A percentile compares a stretch with the other conserved stretches of the same genome.
Conservation (phyloP, 2,888 invertebrate genomes). For the Agonopterix heracliana region DNA sequence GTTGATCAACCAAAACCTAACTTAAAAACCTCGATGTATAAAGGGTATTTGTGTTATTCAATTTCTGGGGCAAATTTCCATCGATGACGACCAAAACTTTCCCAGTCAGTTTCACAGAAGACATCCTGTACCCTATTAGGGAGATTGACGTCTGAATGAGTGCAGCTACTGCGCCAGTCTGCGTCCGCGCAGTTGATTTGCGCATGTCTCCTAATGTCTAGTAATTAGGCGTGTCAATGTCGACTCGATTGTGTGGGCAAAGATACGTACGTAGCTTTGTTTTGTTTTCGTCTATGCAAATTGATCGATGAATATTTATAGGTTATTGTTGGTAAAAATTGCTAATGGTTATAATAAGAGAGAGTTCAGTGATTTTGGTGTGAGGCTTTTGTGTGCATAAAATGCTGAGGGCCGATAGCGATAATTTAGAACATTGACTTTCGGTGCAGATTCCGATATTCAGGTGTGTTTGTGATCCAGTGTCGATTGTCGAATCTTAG, state of each 20-base stretch:
- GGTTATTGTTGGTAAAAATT: neutral
- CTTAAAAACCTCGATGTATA: too few species aligned
- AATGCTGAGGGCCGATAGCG: too few species aligned
- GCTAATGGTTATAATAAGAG: neutral
- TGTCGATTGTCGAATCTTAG: too few species aligned
- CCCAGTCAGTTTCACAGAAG: too few species aligned
- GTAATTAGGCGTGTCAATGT: constrained; percentile 62
- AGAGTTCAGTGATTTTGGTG: neutral
- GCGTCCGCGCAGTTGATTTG: constrained; percentile 25
- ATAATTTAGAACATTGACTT: too few species aligned
- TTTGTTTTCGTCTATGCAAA: neutral
- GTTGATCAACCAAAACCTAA: too few species aligned
- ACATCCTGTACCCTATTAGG: constrained; percentile 21
- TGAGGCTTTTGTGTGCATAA: too few species aligned
- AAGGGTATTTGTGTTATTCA: too few species aligned
- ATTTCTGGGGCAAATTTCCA: too few species aligned
- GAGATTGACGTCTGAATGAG: constrained; percentile 57
- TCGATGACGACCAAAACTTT: too few species aligned
- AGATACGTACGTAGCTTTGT: constrained; percentile 1
- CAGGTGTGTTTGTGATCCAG: too few species aligned
- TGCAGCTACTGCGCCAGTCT: constrained; percentile 19
- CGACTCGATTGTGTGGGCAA: constrained; percentile 41
- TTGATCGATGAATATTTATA: neutral
- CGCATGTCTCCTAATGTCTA: constrained; percentile 22
- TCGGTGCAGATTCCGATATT: too few species aligned